A percentile compares a stretch with the other conserved stretches of the same genome.
phyloP scores from a whole-genome alignment of 2,113 vertebrate genomes.

The Nematolebias whitei region DNA sequence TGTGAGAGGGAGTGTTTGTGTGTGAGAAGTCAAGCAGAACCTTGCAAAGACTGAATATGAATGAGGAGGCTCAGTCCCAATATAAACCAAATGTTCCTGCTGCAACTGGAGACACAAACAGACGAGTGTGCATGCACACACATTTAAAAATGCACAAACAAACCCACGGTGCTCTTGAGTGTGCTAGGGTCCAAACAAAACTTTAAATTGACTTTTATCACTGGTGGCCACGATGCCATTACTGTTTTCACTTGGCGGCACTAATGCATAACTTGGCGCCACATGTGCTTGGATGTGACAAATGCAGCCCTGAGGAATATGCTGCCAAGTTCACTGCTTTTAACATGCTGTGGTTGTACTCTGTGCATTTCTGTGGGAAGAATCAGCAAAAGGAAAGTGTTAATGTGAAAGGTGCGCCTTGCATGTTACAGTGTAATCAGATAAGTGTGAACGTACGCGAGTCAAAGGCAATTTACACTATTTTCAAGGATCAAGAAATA shows the following conservation, averaged over 20 bases:
- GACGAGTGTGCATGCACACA: neutral
- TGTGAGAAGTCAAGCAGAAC: conserved; percentile 56
- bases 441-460: neutral
- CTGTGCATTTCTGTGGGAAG: conserved; percentile 27
- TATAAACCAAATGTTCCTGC: conserved; percentile 61
- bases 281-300: conserved; percentile 42
- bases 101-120: conserved; percentile 57
- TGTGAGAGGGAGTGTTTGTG: conserved; percentile 13
- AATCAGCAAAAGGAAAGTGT: conserved; percentile 16
- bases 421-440: neutral
- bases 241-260: conserved; percentile 49
- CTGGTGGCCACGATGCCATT: conserved; percentile 43
- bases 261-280: conserved; percentile 46
- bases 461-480: neutral
- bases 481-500: no score
- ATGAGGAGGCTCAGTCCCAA: conserved; percentile 68
- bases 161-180: conserved; percentile 6
- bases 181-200: conserved; percentile 44
- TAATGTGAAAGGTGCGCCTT: no score
- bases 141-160: conserved; percentile 14
- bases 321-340: conserved; percentile 48
- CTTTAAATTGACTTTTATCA: conserved; percentile 69
- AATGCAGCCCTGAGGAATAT: conserved; percentile 37
- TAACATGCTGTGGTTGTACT: conserved; percentile 24
- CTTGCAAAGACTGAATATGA: conserved; percentile 67